Conservation (phyloP, 2,888 invertebrate species). For the Taphrorychus bicolor region DNA sequence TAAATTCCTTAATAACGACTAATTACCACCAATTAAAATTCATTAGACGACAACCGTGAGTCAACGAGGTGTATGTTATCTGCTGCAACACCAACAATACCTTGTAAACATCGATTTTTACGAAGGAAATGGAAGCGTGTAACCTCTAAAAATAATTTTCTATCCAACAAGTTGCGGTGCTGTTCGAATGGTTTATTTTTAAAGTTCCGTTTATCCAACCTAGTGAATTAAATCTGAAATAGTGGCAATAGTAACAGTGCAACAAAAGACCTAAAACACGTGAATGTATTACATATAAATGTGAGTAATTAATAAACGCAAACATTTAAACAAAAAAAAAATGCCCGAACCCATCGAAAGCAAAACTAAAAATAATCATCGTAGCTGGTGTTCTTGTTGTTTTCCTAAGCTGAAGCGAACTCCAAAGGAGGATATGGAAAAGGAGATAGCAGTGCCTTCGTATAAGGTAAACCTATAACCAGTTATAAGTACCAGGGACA, state of each 20-base stretch:
- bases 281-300: no score
- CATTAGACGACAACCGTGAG: not conserved
- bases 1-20: not conserved
- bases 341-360: conserved; percentile 36
- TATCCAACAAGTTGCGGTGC: conserved; percentile 20
- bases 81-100: not conserved
- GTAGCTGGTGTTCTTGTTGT: conserved; percentile 34
- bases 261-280: no score
- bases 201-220: conserved; percentile 6
- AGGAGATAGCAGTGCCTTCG: not conserved
- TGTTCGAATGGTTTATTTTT: conserved; percentile 15
- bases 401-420: conserved; percentile 19
- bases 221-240: conserved; percentile 5
- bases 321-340: no score
- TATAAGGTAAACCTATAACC: not conserved
- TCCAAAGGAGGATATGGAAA: not conserved
- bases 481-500: no score
- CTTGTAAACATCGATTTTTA: conserved; percentile 7
- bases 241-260: no score
- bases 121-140: conserved; percentile 6
- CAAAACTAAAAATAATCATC: conserved; percentile 26
- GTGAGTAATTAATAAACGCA: no score
- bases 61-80: not conserved
- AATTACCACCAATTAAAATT: conserved; percentile 5
- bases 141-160: conserved; percentile 28